phyloP scores from a whole-genome alignment of 2,113 vertebrate genomes.

The Sardina pilchardus region DNA sequence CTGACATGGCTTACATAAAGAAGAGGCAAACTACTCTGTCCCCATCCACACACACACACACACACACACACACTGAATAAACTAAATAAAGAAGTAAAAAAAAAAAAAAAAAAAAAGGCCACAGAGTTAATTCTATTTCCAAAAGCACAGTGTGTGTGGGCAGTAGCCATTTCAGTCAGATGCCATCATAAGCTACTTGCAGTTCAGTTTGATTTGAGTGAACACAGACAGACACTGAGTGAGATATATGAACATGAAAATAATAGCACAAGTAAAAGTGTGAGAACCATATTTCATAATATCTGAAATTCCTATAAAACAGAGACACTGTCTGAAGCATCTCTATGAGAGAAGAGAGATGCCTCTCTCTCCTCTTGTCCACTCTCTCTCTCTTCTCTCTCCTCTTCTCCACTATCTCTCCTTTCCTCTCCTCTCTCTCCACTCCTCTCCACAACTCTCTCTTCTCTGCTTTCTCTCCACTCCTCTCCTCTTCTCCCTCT shows the following conservation, averaged over 20 bases:
- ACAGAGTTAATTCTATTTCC: no score
- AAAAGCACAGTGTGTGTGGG: no score
- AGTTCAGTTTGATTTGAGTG: no score
- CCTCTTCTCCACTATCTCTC: background rate
- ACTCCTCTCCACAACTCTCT: background rate
- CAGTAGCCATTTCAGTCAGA: no score
- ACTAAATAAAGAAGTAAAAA: no score
- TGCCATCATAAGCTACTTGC: no score
- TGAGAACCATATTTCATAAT: background rate
- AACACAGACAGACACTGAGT: background rate
- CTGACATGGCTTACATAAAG: background rate
- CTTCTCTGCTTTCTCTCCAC: background rate
- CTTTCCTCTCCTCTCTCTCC: background rate
- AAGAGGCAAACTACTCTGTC: no score
- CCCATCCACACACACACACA: no score
- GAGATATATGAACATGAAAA: no score
- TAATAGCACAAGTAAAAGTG: no score
- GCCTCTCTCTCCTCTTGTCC: background rate
- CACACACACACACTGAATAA: no score
- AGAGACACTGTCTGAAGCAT: background rate
- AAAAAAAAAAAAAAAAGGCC: no score
- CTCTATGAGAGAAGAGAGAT: background rate
- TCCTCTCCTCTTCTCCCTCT: background rate
- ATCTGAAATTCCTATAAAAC: background rate
- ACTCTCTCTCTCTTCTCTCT: background rate